A percentile compares a stretch with the other conserved stretches of the same genome.
Conservation (phyloP, 2,797 vertebrate genomes). For the Clarias platycephalus region DNA sequence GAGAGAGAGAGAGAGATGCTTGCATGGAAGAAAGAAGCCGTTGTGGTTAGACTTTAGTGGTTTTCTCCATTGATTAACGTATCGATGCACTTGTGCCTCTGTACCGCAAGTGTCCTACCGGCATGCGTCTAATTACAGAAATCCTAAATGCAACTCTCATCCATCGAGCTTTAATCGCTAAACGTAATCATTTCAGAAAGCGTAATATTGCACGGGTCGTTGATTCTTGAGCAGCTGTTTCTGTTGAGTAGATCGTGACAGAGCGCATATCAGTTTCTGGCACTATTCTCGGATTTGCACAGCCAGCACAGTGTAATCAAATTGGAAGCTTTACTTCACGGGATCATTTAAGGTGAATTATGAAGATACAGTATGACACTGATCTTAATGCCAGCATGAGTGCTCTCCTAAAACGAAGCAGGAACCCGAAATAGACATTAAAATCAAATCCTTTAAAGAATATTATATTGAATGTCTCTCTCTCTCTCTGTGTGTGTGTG, state of each 20-base stretch:
- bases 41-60: conserved; percentile 12
- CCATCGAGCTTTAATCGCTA: not conserved
- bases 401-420: not conserved
- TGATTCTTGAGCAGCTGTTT: conserved; percentile 1
- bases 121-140: conserved; percentile 6
- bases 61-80: conserved; percentile 27
- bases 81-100: conserved; percentile 7
- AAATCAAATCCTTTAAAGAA: not conserved
- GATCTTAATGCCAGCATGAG: not conserved
- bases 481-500: not conserved
- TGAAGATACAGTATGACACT: not conserved
- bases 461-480: not conserved
- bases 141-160: not conserved
- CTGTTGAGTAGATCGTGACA: not conserved
- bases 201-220: not conserved
- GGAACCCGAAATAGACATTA: not conserved
- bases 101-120: conserved; percentile 7
- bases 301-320: not conserved
- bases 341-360: conserved; percentile 6
- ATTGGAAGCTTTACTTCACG: not conserved
- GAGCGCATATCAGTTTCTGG: conserved; percentile 16
- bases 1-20: not conserved
- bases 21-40: not conserved
- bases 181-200: not conserved
- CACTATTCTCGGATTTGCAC: conserved; percentile 24